Percentiles rank a stretch among this genome's conserved stretches.
phyloP scores from a whole-genome alignment of 1,140 invertebrate genomes.

The Hydropsyche tenuis region DNA sequence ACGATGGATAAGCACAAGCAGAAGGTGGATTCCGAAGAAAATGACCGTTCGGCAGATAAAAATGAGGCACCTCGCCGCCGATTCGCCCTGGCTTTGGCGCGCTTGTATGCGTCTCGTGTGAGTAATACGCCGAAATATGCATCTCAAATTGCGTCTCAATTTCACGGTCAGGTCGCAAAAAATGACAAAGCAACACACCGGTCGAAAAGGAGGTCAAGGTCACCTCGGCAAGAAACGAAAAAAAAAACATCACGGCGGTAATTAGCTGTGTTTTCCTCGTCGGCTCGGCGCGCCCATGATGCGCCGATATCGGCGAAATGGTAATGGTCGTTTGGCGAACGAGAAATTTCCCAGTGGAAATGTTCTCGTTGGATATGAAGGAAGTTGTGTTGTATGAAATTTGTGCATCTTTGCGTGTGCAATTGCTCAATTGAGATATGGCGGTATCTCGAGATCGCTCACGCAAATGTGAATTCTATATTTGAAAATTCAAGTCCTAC shows the following conservation, averaged over 20 bases:
- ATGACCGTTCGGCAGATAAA: background rate
- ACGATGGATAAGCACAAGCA: too few relatives aligned
- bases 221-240: conserved; percentile 3
- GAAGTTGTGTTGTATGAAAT: too few relatives aligned
- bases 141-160: conserved; percentile 30
- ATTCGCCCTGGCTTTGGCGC: background rate
- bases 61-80: too few relatives aligned
- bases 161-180: conserved; percentile 32
- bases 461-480: too few relatives aligned
- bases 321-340: too few relatives aligned
- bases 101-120: background rate
- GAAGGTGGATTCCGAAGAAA: background rate
- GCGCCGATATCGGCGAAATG: too few relatives aligned
- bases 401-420: too few relatives aligned
- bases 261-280: background rate
- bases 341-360: too few relatives aligned
- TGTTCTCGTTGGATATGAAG: too few relatives aligned
- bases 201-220: conserved; percentile 37
- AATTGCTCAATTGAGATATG: too few relatives aligned
- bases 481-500: too few relatives aligned
- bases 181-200: conserved; percentile 14
- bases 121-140: conserved; percentile 30
- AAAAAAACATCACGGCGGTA: background rate
- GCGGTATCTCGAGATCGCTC: too few relatives aligned
- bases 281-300: background rate